Conservation (phyloP, 2,113 vertebrate genomes). For the Lagopus muta region DNA sequence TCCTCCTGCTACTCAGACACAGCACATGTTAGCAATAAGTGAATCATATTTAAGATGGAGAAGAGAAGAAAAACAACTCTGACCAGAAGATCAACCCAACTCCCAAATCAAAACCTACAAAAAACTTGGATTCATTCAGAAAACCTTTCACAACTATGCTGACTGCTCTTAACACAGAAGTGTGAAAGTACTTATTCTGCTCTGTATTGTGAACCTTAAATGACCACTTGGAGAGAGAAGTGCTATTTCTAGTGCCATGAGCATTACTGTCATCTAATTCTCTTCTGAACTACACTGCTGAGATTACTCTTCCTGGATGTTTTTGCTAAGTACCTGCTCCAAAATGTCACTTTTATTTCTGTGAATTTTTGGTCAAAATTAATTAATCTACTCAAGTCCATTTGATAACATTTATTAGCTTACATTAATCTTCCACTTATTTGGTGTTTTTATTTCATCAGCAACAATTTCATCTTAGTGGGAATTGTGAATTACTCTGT, state of each 20-base stretch:
- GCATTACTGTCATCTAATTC: rapidly evolving
- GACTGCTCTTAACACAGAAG: not conserved
- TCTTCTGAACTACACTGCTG: not conserved
- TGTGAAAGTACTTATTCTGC: not conserved
- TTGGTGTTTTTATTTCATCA: not conserved
- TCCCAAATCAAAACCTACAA: slow-evolving; percentile 31
- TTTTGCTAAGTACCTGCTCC: not conserved
- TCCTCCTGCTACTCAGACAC: slow-evolving; percentile 56
- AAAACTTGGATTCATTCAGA: not conserved
- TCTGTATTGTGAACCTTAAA: not conserved
- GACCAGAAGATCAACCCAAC: slow-evolving; percentile 17
- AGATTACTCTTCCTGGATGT: not conserved
- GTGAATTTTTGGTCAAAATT: not conserved
- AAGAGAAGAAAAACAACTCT: slow-evolving; percentile 53
- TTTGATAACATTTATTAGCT: not conserved
- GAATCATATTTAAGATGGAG: slow-evolving; percentile 58
- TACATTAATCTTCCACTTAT: not conserved
- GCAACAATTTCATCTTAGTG: not conserved
- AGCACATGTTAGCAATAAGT: slow-evolving; percentile 65
- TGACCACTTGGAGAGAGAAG: not conserved
- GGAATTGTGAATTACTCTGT: not conserved
- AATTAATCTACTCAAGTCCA: not conserved
- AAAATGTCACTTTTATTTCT: not conserved
- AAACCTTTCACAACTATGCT: not conserved
- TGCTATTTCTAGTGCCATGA: not conserved